Conservation (phyloP, 1,140 invertebrate genomes). For the Bradynema listronoti region DNA sequence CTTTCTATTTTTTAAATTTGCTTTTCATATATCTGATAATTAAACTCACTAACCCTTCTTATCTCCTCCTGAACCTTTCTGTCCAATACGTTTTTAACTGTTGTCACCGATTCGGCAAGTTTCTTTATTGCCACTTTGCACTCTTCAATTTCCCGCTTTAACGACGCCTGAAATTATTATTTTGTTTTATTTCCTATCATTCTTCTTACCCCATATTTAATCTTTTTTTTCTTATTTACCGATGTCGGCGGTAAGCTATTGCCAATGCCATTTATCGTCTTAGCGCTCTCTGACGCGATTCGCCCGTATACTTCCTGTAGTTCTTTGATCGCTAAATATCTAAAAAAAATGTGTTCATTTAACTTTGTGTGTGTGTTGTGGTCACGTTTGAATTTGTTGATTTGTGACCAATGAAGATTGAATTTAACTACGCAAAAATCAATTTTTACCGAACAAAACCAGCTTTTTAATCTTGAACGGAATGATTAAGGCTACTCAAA, state of each 20-base stretch:
- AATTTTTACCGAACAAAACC: no score
- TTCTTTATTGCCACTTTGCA: constrained; percentile 57
- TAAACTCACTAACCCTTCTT: constrained; percentile 29
- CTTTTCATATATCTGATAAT: background rate
- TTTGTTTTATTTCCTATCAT: constrained; percentile 6
- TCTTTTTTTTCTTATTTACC: constrained; percentile 9
- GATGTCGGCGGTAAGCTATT: background rate
- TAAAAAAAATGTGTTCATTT: no score
- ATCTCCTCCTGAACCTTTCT: constrained; percentile 51
- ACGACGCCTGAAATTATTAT: constrained; percentile 29
- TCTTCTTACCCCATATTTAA: no score
- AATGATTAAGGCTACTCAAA: no score
- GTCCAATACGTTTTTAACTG: constrained; percentile 55
- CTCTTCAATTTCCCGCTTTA: constrained; percentile 48
- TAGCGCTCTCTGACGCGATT: constrained; percentile 17
- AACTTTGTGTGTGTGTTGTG: no score
- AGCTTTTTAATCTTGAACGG: no score
- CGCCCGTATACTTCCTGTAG: constrained; percentile 49
- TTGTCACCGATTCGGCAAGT: constrained; percentile 54
- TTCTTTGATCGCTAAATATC: constrained; percentile 52
- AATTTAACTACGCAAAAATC: no score
- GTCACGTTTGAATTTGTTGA: no score
- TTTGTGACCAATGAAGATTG: no score
- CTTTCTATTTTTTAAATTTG: background rate
- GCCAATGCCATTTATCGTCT: background rate